Evolutionary conservation across 2,113 vertebrate species (phyloP).

Genomic region (Verasper variegatus): DNA sequence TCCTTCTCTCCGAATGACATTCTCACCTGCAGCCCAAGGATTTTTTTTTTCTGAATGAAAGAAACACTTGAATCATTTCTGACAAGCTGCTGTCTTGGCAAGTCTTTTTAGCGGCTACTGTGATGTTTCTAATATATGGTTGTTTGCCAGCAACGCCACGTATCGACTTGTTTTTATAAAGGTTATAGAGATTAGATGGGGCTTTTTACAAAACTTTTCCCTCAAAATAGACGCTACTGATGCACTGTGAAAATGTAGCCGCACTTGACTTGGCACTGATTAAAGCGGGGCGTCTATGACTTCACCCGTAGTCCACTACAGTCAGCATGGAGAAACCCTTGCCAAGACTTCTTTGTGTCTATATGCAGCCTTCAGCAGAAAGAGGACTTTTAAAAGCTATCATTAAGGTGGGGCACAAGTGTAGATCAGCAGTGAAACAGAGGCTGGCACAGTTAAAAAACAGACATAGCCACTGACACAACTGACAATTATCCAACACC

Average conservation of each 20-base stretch:
- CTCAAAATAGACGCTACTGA: constrained; percentile 5
- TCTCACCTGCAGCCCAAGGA: constrained; percentile 23
- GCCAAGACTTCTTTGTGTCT: constrained; percentile 55
- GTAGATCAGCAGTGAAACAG: constrained; percentile 61
- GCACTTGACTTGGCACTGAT: constrained; percentile 22
- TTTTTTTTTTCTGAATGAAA: constrained; percentile 24
- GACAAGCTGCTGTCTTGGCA: constrained; percentile 29
- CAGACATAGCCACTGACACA: constrained; percentile 54
- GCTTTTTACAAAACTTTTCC: not conserved
- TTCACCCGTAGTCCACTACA: constrained; percentile 30
- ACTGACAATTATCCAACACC: constrained; percentile 74
- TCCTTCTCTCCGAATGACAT: constrained; percentile 30
- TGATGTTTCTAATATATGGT: constrained; percentile 28
- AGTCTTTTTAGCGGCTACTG: constrained; percentile 1
- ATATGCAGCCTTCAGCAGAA: constrained; percentile 31
- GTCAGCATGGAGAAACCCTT: constrained; percentile 26
- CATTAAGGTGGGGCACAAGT: constrained; percentile 57
- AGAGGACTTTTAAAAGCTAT: constrained; percentile 58
- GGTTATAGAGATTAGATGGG: constrained; percentile 21
- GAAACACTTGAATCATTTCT: constrained; percentile 12
- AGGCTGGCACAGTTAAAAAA: constrained; percentile 47
- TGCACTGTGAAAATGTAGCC: constrained; percentile 23
- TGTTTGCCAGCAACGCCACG: constrained; percentile 36
- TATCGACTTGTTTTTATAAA: constrained; percentile 49
- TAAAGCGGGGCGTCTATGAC: constrained; percentile 5